Percentiles rank a stretch among this genome's conserved stretches.
Conservation (phyloP, 2,888 invertebrate genomes). For the Calephelis perditalis region DNA sequence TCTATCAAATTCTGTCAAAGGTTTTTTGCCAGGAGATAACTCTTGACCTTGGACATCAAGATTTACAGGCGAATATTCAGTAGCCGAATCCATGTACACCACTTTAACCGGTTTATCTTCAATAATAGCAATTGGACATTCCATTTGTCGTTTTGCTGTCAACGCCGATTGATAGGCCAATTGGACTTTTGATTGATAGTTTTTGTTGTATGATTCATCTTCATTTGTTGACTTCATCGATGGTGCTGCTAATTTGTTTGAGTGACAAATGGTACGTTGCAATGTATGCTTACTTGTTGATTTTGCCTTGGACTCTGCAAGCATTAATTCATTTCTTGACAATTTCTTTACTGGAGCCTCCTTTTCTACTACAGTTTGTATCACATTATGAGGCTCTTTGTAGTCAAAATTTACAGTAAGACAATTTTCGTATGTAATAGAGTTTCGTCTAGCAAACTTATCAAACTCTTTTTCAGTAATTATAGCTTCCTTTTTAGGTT, state of each 20-base stretch:
- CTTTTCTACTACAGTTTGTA: constrained; percentile 53
- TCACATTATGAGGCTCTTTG: constrained; percentile 51
- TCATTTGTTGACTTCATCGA: constrained; percentile 33
- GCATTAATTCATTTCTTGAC: constrained; percentile 44
- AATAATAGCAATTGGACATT: constrained; percentile 58
- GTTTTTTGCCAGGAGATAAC: constrained; percentile 51
- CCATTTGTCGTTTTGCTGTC: constrained; percentile 57
- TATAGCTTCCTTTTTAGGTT: constrained; percentile 49
- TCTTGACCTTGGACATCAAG: constrained; percentile 60
- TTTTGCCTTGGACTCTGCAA: constrained; percentile 46
- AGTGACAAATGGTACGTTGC: constrained; percentile 36
- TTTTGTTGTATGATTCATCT: constrained; percentile 49
- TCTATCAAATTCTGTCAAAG: constrained; percentile 36
- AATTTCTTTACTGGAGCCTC: constrained; percentile 43
- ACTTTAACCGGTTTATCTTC: constrained; percentile 72
- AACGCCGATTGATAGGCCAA: constrained; percentile 62
- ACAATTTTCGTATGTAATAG: constrained; percentile 60
- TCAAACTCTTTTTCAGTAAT: constrained; percentile 73
- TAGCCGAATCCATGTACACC: constrained; percentile 53
- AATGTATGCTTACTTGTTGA: constrained; percentile 42
- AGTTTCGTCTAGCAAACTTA: constrained; percentile 66
- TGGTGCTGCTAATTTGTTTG: constrained; percentile 37
- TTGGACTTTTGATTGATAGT: constrained; percentile 61
- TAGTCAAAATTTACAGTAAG: constrained; percentile 56
- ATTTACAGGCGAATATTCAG: constrained; percentile 46